Evolutionary conservation across 1,140 invertebrate species (phyloP).

Genomic region (Pogonomyrmex californicus): DNA sequence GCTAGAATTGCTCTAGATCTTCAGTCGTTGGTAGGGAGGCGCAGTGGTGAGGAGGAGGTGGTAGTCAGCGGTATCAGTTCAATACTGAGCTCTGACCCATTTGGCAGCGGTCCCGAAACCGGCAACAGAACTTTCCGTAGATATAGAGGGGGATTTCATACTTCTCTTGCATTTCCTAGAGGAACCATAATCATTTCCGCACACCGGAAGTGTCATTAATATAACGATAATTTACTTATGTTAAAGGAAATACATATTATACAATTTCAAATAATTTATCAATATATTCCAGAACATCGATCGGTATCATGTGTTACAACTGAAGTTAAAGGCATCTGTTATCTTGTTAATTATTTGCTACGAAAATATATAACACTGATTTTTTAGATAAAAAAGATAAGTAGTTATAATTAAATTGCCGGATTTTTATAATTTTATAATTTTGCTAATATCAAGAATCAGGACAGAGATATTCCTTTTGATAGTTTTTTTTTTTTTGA

Average conservation of each 20-base stretch:
- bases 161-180: slow-evolving; percentile 29
- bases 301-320: not conserved
- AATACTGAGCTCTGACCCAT: slow-evolving; percentile 78
- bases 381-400: not conserved
- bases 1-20: slow-evolving; percentile 68
- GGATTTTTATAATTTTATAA: too few relatives aligned
- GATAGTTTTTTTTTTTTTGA: too few relatives aligned
- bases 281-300: not conserved
- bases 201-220: not conserved
- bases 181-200: not conserved
- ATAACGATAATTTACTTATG: not conserved
- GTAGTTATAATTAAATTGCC: too few relatives aligned
- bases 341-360: not conserved
- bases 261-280: not conserved
- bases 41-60: slow-evolving; percentile 13
- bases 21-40: slow-evolving; percentile 51
- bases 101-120: slow-evolving; percentile 83
- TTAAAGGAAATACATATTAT: not conserved
- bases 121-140: slow-evolving; percentile 75
- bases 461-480: too few relatives aligned
- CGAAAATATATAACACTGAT: not conserved
- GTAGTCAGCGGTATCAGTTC: slow-evolving; percentile 64
- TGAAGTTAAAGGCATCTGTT: not conserved
- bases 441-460: too few relatives aligned
- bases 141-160: slow-evolving; percentile 64